Evolutionary conservation across 92 coral and sea anemone genomes (phyloP).

Genomic region (Actinernus sp.): DNA sequence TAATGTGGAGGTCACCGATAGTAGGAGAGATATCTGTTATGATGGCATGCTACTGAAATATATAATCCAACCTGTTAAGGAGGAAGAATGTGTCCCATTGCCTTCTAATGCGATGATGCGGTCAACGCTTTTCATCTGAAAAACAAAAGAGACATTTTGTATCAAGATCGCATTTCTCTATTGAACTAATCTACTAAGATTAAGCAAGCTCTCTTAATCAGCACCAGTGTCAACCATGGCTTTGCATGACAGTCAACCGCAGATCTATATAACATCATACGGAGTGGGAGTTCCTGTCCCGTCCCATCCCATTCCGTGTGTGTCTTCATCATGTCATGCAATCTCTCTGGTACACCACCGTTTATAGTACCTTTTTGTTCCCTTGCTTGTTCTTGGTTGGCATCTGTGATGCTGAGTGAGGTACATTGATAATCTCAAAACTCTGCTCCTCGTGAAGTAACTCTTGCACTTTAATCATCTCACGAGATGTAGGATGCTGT

Average conservation of each 20-base stretch:
- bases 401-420: conserved; percentile 40
- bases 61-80: conserved; percentile 16
- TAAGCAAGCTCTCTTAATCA: too few relatives aligned
- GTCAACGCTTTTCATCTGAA: conserved; percentile 63
- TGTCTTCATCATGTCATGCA: too few relatives aligned
- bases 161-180: neutral
- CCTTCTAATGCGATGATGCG: conserved; percentile 68
- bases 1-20: neutral
- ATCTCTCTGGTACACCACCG: too few relatives aligned
- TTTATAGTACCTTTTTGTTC: conserved; percentile 66
- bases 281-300: too few relatives aligned
- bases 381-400: conserved; percentile 35
- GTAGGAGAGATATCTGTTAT: neutral
- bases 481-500: conserved; percentile 62
- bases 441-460: conserved; percentile 67
- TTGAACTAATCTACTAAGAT: too few relatives aligned
- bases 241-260: too few relatives aligned
- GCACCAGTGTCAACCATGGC: too few relatives aligned
- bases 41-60: neutral
- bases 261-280: too few relatives aligned
- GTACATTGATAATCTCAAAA: conserved; percentile 79
- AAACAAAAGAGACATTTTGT: neutral
- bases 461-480: conserved; percentile 72
- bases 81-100: neutral
- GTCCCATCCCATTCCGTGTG: too few relatives aligned